phyloP scores from a whole-genome alignment of 2,888 invertebrate genomes.

The Cremastinae sp. region DNA sequence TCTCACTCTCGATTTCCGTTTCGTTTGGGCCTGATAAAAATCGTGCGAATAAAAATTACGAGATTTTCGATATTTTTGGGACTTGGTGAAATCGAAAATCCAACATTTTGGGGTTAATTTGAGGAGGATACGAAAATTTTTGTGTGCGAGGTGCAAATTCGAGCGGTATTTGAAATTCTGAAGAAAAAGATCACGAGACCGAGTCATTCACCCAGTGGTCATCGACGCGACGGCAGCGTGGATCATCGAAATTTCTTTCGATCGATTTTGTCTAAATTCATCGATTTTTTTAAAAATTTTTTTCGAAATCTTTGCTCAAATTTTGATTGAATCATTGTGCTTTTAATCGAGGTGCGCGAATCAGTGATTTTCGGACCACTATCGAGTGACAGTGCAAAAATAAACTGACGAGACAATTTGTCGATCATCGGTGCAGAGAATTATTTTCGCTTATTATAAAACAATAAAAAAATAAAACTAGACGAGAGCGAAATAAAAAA shows the following conservation, averaged over 20 bases:
- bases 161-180: constrained; percentile 44
- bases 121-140: no score
- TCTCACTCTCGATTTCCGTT: no score
- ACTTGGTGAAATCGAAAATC: no score
- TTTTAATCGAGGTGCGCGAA: not conserved
- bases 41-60: no score
- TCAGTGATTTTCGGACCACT: not conserved
- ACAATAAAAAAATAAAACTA: not conserved
- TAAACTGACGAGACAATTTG: not conserved
- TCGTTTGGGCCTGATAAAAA: no score
- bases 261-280: not conserved
- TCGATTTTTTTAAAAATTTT: not conserved
- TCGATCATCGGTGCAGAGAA: no score
- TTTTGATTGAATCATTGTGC: not conserved
- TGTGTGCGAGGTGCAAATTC: constrained; percentile 37
- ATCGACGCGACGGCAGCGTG: constrained; percentile 71
- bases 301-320: not conserved
- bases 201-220: constrained; percentile 78
- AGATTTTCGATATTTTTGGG: no score
- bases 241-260: constrained; percentile 9
- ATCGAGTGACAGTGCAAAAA: not conserved
- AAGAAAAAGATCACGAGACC: constrained; percentile 69
- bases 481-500: not conserved
- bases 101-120: no score
- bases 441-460: not conserved